These are phyloP conservation scores for Drosophila fuyamai DNA, from an alignment of 1,140 invertebrate genomes.

Conservation along the genomic window DNA sequence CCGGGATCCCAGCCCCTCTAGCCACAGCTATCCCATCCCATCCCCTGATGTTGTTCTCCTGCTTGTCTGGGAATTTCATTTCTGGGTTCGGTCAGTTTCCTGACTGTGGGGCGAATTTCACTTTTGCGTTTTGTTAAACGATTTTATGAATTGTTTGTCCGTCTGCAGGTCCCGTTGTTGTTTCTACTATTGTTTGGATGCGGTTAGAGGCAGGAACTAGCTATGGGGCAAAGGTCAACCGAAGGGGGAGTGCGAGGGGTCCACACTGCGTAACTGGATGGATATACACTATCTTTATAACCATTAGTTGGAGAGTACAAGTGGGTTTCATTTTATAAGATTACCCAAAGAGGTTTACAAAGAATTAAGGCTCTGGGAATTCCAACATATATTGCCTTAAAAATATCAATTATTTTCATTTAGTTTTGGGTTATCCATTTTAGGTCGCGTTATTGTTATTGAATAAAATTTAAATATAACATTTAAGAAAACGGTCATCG, in stretches of 20 bases:
- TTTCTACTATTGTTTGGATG: conserved; percentile 47
- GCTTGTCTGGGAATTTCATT: conserved; percentile 75
- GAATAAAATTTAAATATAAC: too few relatives aligned
- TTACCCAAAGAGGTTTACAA: too few relatives aligned
- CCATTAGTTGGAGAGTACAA: too few relatives aligned
- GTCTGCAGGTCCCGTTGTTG: conserved; percentile 32
- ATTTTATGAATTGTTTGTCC: conserved; percentile 76
- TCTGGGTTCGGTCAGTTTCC: conserved; percentile 42
- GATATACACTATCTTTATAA: not conserved
- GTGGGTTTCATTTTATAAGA: not conserved
- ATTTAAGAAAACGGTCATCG: too few relatives aligned
- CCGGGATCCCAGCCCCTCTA: not conserved
- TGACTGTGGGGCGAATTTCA: conserved; percentile 35
- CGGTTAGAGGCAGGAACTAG: conserved; percentile 45
- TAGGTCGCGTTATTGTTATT: too few relatives aligned
- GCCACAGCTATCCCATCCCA: not conserved
- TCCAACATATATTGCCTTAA: too few relatives aligned
- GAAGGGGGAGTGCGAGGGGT: not conserved
- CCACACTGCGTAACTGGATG: conserved; percentile 11
- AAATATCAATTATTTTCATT: too few relatives aligned
- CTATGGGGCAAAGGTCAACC: conserved; percentile 42
- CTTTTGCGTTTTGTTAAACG: conserved; percentile 80
- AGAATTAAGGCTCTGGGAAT: too few relatives aligned
- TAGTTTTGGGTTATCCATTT: too few relatives aligned
- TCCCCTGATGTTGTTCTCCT: conserved; percentile 15